These are phyloP conservation scores for Cyrtorhinus lividipennis DNA, from an alignment of 1,140 invertebrate genomes.

Conservation along the genomic window DNA sequence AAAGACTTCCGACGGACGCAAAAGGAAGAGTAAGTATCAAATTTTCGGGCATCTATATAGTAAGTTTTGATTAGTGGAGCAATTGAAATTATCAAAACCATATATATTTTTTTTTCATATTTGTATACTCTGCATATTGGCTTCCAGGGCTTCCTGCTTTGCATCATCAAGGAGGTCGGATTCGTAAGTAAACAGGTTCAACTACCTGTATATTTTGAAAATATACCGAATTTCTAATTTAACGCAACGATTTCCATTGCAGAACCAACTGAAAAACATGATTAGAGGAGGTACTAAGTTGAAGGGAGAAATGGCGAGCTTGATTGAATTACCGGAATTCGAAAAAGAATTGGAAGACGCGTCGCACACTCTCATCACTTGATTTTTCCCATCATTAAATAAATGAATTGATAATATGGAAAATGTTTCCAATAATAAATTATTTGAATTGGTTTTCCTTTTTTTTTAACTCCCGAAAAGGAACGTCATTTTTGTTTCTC, in stretches of 20 bases:
- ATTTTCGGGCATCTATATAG: too few species aligned
- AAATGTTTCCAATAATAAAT: not conserved
- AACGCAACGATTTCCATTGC: too few species aligned
- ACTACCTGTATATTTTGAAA: not conserved
- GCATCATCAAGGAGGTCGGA: not conserved
- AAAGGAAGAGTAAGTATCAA: not conserved
- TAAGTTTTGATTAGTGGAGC: too few species aligned
- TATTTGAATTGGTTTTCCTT: not conserved
- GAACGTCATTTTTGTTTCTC: not conserved
- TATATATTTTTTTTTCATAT: too few species aligned
- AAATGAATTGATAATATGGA: not conserved
- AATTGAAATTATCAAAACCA: too few species aligned
- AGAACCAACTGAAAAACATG: conserved; percentile 3
- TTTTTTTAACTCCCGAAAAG: too few species aligned
- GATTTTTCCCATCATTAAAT: not conserved
- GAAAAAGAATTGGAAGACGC: not conserved
- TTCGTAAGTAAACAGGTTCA: not conserved
- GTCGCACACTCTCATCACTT: not conserved
- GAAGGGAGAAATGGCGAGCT: not conserved
- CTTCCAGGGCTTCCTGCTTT: not conserved
- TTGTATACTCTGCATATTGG: not conserved
- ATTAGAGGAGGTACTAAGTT: not conserved
- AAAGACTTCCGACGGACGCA: not conserved
- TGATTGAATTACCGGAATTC: not conserved
- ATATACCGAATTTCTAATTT: too few species aligned